Base-by-base conservation (phyloP, 2,113 vertebrate genomes). In the Numida meleagris region DNA sequence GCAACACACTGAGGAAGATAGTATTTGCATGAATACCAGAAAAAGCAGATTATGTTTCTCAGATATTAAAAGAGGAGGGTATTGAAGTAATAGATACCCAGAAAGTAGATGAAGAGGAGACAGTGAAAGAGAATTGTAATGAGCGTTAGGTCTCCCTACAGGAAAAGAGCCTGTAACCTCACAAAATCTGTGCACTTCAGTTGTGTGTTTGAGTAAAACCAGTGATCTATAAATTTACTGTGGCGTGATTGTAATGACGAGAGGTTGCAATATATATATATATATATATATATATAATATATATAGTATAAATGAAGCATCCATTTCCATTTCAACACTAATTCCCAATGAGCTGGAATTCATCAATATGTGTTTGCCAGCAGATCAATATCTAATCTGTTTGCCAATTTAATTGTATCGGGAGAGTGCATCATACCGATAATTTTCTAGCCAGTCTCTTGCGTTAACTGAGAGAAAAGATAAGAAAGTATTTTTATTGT, bases 271-370 rank as follows among this genome's bases (percentile, higher is more conserved):
- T 58, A 62, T 88, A 72, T 45, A 23, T 75, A 89, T 61, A 82
- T 38, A 86, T 80, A 94, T 72, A 71, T 81, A 50, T 2, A 71
- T 82, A 61, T 1, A 1, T 45, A 36, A 16, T 46, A 71, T 82
- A 80, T 48, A 33, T 73, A 86, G 73, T 66, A 83, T 46, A 90
- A 88, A 95, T 70, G 24, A 93, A 82, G 50, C 38, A 71, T 82
- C 68, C 12, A 91, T 97, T 97, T 97, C 92, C 43, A 97, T 95
- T 94, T 86, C 95, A 95, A 86, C 91, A 25, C 76, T 93, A 96
- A 96, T 90, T 86, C 67, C 53, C 61, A 71, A 85, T 96, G 96
- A 97, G 77, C 45, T 87, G 45, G 45, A 94, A 63, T 51, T 88
- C 87, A 82, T 83, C 79, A 91, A 85, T 94, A 66, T 50, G 48